Evolutionary conservation across 2,797 vertebrate genomes (phyloP), one percentile per base, ranked within the genome.

Genomic region (Tenualosa ilisha): DNA sequence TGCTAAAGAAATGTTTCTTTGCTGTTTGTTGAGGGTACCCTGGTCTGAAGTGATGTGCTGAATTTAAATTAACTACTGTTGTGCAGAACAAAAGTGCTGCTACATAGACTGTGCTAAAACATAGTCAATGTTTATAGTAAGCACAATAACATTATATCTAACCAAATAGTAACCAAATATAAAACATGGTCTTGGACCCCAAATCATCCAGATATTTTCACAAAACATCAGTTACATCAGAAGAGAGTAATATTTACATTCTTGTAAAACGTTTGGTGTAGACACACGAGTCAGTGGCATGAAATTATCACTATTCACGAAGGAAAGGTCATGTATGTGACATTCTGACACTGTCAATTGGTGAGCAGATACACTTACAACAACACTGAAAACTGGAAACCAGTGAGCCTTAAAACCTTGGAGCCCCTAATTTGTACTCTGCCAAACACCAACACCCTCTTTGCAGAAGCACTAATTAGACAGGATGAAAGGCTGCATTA

Each of bases 401-500:
- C 83, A 84, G 83, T 85, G 82, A 81, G 82, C 72, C 82, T 56
- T 81, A 15, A 63, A 82, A 89, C 86, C 84, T 86, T 53, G 50
- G 75, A 86, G 65, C 61, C 82, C 61, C 49, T 86, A 56, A 72
- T 89, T 89, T 89, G 86, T 86, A 86, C 83, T 43, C 63, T 84
- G 72, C 37, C 72, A 24, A 89, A 88, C 84, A 85, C 83, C 17
- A 85, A 89, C 85, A 86, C 88, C 85, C 85, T 86, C 91, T 92
- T 89, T 87, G 88, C 85, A 88, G 84, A 86, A 84, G 81, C 86
- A 84, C 88, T 92, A 90, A 92, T 91, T 91, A 90, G 86, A 37
- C 17, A 82, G 68, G 89, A 91, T 90, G 88, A 91, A 92, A 92
- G 89, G 85, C 84, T n/a, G 65, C 87, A 90, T 91, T 91, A 90